These are phyloP conservation scores for Machimus atricapillus DNA, from an alignment of 2,888 invertebrate species.

Conservation along the genomic window DNA sequence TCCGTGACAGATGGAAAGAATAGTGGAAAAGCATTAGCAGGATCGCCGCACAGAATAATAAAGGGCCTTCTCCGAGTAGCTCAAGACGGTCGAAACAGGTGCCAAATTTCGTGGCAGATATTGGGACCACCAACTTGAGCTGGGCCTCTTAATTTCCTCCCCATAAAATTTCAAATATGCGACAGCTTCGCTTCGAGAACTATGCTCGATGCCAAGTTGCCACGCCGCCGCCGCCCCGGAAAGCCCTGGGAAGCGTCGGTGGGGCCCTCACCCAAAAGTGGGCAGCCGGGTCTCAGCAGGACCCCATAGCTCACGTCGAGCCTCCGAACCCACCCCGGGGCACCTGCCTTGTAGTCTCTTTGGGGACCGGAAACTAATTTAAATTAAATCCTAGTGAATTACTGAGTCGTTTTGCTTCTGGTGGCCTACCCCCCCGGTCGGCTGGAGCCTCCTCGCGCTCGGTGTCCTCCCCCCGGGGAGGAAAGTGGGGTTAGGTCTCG, in stretches of 20 bases:
- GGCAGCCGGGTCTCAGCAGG: not conserved
- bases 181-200: conserved; percentile 2
- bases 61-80: not conserved
- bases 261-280: not conserved
- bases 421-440: not conserved
- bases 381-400: conserved; percentile 80
- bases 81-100: not conserved
- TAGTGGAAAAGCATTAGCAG: not conserved
- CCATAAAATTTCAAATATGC: conserved; percentile 22
- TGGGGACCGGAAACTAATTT: conserved; percentile 68
- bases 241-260: not conserved
- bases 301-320: not conserved
- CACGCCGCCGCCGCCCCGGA: not conserved
- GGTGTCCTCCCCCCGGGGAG: not conserved
- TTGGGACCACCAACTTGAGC: not conserved
- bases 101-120: not conserved
- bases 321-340: not conserved
- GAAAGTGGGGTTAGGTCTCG: not conserved
- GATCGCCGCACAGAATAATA: not conserved
- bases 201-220: not conserved
- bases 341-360: conserved; percentile 14
- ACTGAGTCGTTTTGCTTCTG: conserved; percentile 58
- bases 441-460: not conserved
- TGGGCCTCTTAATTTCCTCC: not conserved
- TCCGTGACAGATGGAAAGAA: not conserved